Conservation (phyloP, 2,888 invertebrate species). For the Melipona beecheii region DNA sequence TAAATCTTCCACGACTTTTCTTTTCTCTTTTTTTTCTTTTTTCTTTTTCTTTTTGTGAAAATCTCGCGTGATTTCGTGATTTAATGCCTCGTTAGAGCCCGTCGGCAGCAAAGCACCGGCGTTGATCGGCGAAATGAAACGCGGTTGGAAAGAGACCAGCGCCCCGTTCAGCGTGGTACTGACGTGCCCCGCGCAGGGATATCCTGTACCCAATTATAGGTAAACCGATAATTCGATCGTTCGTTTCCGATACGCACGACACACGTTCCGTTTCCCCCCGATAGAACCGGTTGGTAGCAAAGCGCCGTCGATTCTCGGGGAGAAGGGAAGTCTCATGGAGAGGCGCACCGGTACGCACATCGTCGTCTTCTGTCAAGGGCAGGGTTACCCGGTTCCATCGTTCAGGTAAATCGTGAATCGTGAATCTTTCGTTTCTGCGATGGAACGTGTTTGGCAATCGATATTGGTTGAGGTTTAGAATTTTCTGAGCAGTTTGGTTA, state of each 20-base stretch:
- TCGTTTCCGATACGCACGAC: background rate
- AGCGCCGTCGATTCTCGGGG: conserved; percentile 85
- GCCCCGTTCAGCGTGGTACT: conserved; percentile 84
- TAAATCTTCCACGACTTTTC: conserved; percentile 79
- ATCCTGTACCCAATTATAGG: conserved; percentile 90
- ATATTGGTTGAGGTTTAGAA: too few species aligned
- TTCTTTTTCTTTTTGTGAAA: background rate
- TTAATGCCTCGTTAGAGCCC: conserved; percentile 83
- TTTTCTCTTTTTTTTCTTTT: too few species aligned
- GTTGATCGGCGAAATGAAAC: conserved; percentile 86
- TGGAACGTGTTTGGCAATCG: too few species aligned
- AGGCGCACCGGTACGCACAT: conserved; percentile 83
- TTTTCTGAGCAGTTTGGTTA: too few species aligned
- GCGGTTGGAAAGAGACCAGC: conserved; percentile 70
- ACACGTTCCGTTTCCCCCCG: conserved; percentile 34
- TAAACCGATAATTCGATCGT: conserved; percentile 78
- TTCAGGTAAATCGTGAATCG: conserved; percentile 87
- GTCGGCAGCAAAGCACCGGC: conserved; percentile 86
- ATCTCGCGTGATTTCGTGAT: conserved; percentile 11
- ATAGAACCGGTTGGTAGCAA: conserved; percentile 86
- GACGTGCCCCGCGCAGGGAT: conserved; percentile 90
- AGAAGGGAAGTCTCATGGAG: conserved; percentile 84
- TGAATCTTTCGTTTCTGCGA: background rate
- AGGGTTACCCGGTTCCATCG: conserved; percentile 89
- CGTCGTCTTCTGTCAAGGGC: conserved; percentile 87